Evolutionary conservation across 2,797 vertebrate species (phyloP).

Genomic region (Synaphobranchus kaupii): DNA sequence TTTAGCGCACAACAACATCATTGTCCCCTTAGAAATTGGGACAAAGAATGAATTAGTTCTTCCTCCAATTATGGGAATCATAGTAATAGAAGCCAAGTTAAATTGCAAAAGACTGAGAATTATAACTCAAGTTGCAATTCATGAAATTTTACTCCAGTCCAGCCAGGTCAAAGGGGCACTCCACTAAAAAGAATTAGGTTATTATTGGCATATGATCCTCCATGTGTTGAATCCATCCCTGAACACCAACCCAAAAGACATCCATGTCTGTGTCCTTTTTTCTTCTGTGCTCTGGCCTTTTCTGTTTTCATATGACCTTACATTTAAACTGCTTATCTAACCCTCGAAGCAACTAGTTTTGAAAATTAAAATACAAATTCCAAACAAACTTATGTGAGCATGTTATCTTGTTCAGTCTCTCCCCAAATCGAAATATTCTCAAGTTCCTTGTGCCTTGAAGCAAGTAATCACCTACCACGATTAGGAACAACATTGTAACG

Average conservation of each 20-base stretch:
- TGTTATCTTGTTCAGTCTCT: background rate
- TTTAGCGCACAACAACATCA: background rate
- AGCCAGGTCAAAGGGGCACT: background rate
- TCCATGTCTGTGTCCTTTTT: background rate
- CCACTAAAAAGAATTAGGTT: slow-evolving; percentile 49
- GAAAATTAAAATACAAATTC: background rate
- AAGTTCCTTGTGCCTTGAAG: background rate
- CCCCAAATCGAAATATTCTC: background rate
- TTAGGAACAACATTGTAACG: background rate
- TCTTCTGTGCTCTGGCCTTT: background rate
- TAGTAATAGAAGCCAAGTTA: slow-evolving; percentile 41
- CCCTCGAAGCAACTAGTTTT: background rate
- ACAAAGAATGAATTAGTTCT: slow-evolving; percentile 1
- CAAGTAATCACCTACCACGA: background rate
- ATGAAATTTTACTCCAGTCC: background rate
- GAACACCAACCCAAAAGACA: background rate
- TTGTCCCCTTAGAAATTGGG: background rate
- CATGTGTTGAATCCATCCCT: background rate
- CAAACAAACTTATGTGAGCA: background rate
- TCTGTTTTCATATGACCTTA: background rate
- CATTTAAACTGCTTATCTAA: background rate
- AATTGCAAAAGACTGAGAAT: slow-evolving; percentile 36
- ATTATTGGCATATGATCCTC: background rate
- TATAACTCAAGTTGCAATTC: background rate
- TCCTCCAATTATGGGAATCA: slow-evolving; percentile 37